Evolutionary conservation across 2,888 invertebrate species (phyloP), one percentile per base, ranked within the genome.

Genomic region (Baronia brevicornis): DNA sequence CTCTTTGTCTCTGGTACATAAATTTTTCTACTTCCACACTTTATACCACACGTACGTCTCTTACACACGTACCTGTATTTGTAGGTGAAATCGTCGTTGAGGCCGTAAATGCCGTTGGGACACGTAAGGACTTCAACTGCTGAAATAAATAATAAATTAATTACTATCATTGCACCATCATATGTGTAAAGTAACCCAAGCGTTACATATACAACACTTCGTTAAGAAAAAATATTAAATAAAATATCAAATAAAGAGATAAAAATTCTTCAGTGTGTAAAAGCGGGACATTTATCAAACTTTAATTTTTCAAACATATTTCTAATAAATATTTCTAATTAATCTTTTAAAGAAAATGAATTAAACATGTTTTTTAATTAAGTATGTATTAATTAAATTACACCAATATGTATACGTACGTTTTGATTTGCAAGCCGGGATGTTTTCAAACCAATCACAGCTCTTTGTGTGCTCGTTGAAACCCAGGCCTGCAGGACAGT

Each of bases 361-460:
- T 4, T 19, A 20, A 25, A 18, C 19, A n/a, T n/a, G n/a, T n/a
- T n/a, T n/a, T n/a, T n/a, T n/a, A n/a, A n/a, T n/a, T n/a, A n/a
- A n/a, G n/a, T n/a, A n/a, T n/a, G n/a, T n/a, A n/a, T n/a, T n/a
- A n/a, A n/a, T n/a, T n/a, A n/a, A n/a, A n/a, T n/a, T 7, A 17
- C 7, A 12, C 5, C 5, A 10, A 13, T 12, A 28, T 11, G 5
- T n/a, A 5, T 1, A 28, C 26, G 27, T 39, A 73, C 78, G 89
- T 88, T 56, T 52, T 40, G 45, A 37, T 12, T 93, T 89, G 58
- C 94, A 94, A 26, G 88, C 86, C 1, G 88, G 60, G 0, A 94
- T 93, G 52, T 89, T 86, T 62, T 93, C 93, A 2, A 94, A 92
- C 93, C 94, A 95, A 52, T 94, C 93, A 56, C 94, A 95, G 22